Conservation (phyloP, 1,140 invertebrate species). For the Hydropsyche tenuis region DNA sequence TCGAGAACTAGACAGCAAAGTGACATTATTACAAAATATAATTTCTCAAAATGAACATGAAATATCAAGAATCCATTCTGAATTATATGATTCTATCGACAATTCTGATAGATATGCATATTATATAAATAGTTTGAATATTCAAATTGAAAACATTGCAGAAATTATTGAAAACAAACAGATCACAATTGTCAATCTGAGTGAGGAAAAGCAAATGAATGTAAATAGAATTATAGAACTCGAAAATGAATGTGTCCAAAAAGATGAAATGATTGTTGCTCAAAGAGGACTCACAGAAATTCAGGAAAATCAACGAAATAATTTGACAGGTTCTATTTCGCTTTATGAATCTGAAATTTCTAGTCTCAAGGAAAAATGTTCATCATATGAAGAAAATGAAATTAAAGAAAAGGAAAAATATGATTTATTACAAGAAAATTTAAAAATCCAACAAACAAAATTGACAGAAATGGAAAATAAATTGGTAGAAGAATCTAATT, state of each 20-base stretch:
- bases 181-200: constrained; percentile 42
- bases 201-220: constrained; percentile 52
- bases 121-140: constrained; percentile 30
- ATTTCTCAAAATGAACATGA: constrained; percentile 59
- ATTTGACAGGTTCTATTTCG: not conserved
- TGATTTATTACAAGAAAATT: constrained; percentile 54
- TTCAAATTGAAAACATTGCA: constrained; percentile 36
- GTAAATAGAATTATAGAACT: constrained; percentile 56
- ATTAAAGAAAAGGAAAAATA: constrained; percentile 61
- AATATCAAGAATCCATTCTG: constrained; percentile 56
- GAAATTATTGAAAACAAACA: constrained; percentile 46
- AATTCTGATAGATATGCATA: constrained; percentile 29
- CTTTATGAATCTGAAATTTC: constrained; percentile 47
- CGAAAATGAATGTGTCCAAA: constrained; percentile 59
- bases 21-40: constrained; percentile 48
- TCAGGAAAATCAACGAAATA: not conserved
- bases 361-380: constrained; percentile 53
- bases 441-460: constrained; percentile 56
- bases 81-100: constrained; percentile 52
- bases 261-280: constrained; percentile 65
- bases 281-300: constrained; percentile 59
- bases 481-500: constrained; percentile 72
- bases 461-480: constrained; percentile 78
- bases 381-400: constrained; percentile 54
- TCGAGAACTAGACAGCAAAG: constrained; percentile 60